These are phyloP conservation scores for Leuciscus idus DNA, from an alignment of 2,113 vertebrate genomes.

Conservation along the genomic window DNA sequence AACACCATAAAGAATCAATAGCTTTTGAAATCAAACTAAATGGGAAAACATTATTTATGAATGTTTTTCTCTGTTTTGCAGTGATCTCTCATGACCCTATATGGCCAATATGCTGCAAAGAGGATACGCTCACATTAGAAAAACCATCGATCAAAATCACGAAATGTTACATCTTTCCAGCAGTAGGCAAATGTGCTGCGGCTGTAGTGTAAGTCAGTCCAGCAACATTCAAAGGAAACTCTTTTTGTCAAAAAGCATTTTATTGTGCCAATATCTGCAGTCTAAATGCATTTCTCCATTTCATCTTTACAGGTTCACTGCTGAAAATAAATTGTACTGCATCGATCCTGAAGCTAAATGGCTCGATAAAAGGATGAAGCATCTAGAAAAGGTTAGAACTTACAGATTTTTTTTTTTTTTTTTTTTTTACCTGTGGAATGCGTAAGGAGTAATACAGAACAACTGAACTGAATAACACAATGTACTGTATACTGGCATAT, in stretches of 20 bases:
- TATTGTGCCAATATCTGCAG: not conserved
- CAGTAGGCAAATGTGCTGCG: not conserved
- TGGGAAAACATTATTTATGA: too few species aligned
- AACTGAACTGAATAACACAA: not conserved
- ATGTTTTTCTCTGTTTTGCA: not conserved
- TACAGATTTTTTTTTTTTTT: not conserved
- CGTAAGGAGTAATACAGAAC: not conserved
- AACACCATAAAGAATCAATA: too few species aligned
- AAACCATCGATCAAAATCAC: rapidly evolving
- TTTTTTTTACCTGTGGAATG: not conserved
- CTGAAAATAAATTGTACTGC: not conserved
- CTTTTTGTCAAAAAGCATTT: not conserved
- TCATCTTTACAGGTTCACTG: not conserved
- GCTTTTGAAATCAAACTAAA: too few species aligned
- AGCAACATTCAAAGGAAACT: not conserved
- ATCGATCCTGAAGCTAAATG: not conserved
- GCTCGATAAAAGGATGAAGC: rapidly evolving
- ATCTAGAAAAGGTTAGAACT: not conserved
- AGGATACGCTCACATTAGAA: rapidly evolving
- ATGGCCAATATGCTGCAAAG: not conserved
- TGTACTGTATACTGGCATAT: not conserved
- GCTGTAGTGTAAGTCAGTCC: constrained; percentile 49
- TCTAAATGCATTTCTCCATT: not conserved
- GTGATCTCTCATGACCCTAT: not conserved
- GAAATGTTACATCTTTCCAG: not conserved